phyloP scores from a whole-genome alignment of 2,797 vertebrate genomes.

The Ptychadena robeensis region DNA sequence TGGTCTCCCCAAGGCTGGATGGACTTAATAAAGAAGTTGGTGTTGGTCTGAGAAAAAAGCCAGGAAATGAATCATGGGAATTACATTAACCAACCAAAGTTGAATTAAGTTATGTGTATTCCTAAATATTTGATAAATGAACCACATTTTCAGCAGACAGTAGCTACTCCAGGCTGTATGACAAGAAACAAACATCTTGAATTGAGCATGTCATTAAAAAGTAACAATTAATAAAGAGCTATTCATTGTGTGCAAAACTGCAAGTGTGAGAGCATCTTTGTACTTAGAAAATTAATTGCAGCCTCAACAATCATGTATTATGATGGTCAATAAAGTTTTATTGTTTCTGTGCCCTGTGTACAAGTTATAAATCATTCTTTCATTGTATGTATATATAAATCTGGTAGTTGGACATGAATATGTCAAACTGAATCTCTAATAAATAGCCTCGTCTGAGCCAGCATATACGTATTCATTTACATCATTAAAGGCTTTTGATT shows the following conservation, averaged over 20 bases:
- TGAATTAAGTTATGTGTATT: background rate
- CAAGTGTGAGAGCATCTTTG: slow-evolving; percentile 9
- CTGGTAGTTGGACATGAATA: too few species aligned
- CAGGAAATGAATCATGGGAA: slow-evolving; percentile 34
- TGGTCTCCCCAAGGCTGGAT: slow-evolving; percentile 17
- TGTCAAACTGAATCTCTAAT: too few species aligned
- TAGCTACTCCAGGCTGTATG: slow-evolving; percentile 13
- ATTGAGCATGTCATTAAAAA: background rate
- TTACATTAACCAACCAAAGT: background rate
- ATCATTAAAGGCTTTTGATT: too few species aligned
- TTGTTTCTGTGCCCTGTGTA: background rate
- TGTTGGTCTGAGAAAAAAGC: background rate
- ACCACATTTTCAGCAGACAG: slow-evolving; percentile 11
- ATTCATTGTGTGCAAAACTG: slow-evolving; percentile 3
- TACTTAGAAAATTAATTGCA: background rate
- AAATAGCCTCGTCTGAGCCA: too few species aligned
- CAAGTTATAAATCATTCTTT: background rate
- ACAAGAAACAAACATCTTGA: slow-evolving; percentile 6
- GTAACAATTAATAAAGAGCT: slow-evolving; percentile 1
- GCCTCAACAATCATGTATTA: slow-evolving; percentile 10
- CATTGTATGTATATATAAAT: background rate
- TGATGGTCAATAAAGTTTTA: background rate
- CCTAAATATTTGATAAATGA: slow-evolving; percentile 10
- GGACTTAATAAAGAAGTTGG: slow-evolving; percentile 18
- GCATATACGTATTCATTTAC: too few species aligned